A percentile compares a stretch with the other conserved stretches of the same genome.
Evolutionary conservation across 2,888 invertebrate genomes (phyloP).

Genomic region (Ceraclea dissimilis): DNA sequence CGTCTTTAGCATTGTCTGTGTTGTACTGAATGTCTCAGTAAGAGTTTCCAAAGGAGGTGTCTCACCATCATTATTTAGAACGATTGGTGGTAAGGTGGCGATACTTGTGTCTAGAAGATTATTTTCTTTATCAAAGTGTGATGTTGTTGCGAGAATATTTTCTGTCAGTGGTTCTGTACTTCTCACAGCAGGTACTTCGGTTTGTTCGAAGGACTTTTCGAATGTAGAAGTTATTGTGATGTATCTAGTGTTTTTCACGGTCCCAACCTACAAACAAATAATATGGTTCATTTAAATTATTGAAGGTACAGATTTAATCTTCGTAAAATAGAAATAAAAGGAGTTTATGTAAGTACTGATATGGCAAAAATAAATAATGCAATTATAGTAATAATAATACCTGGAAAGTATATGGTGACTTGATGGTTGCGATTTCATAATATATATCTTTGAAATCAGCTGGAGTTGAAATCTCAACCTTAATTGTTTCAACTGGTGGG

Average conservation of each 20-base stretch:
- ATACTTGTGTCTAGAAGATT: constrained; percentile 67
- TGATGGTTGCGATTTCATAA: constrained; percentile 84
- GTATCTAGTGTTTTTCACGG: constrained; percentile 78
- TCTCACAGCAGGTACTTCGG: constrained; percentile 46
- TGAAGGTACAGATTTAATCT: neutral
- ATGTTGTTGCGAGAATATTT: constrained; percentile 75
- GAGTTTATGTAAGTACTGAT: neutral
- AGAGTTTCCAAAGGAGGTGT: constrained; percentile 83
- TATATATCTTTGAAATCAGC: constrained; percentile 79
- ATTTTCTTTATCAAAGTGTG: constrained; percentile 65
- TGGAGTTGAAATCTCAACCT: constrained; percentile 83
- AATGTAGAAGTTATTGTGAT: constrained; percentile 82
- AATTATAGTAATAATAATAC: constrained; percentile 51
- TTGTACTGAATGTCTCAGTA: constrained; percentile 87
- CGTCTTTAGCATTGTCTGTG: constrained; percentile 80
- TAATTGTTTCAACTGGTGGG: constrained; percentile 69
- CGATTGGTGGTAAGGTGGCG: constrained; percentile 75
- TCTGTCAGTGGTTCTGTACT: constrained; percentile 74
- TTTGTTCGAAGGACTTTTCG: constrained; percentile 66
- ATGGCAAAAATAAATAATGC: neutral
- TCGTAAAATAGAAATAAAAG: too few species aligned
- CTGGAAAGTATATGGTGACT: constrained; percentile 85
- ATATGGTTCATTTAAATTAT: neutral
- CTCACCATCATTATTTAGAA: constrained; percentile 66
- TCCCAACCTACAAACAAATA: constrained; percentile 62